Evolutionary conservation across 2,888 invertebrate genomes (phyloP).

Genomic region (Petrolisthes manimaculis): DNA sequence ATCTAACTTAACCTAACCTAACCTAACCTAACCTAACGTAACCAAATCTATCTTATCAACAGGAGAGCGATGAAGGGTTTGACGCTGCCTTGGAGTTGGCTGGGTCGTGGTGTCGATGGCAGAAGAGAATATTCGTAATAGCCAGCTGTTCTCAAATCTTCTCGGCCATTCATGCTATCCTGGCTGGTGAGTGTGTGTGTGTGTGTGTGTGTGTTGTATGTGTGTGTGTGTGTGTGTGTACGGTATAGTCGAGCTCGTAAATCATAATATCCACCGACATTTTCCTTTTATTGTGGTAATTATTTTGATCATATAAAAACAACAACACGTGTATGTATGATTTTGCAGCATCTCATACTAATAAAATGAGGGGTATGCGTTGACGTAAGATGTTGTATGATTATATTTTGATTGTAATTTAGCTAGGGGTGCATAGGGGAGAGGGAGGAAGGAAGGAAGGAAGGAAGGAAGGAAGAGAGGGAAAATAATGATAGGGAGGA

Average conservation of each 20-base stretch:
- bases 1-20: too few species aligned
- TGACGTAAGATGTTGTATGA: too few species aligned
- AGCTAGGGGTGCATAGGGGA: background rate
- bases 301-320: too few species aligned
- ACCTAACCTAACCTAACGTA: too few species aligned
- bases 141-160: slow-evolving; percentile 29
- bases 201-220: slow-evolving; percentile 14
- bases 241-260: background rate
- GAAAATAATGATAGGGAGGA: background rate
- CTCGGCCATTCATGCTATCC: slow-evolving; percentile 44
- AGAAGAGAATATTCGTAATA: slow-evolving; percentile 40
- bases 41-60: too few species aligned
- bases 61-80: slow-evolving; percentile 13
- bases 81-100: slow-evolving; percentile 37
- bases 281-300: too few species aligned
- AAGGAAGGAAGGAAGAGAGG: background rate
- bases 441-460: background rate
- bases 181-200: slow-evolving; percentile 8
- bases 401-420: too few species aligned
- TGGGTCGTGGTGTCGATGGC: slow-evolving; percentile 37
- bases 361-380: too few species aligned
- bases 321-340: too few species aligned
- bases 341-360: too few species aligned
- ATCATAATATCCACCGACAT: too few species aligned
- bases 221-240: slow-evolving; percentile 1